A percentile compares a stretch with the other conserved stretches of the same genome.
phyloP scores from a whole-genome alignment of 2,888 invertebrate species.

The Volucella zonaria region DNA sequence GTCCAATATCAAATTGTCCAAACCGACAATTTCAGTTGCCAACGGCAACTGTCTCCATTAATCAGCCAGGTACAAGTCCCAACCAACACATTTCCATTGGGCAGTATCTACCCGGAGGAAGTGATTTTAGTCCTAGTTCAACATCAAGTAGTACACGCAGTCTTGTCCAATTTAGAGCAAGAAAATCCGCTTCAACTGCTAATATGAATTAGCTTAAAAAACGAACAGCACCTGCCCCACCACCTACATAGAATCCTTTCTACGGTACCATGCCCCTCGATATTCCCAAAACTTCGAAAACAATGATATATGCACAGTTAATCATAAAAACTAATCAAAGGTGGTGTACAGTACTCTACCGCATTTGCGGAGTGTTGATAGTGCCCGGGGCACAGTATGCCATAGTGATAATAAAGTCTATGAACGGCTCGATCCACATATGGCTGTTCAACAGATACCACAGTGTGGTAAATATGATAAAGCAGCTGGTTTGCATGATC shows the following conservation, averaged over 20 bases:
- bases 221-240: conserved; percentile 90
- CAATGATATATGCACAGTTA: conserved; percentile 81
- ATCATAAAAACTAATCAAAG: conserved; percentile 84
- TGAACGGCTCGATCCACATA: conserved; percentile 78
- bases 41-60: conserved; percentile 81
- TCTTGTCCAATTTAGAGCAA: conserved; percentile 75
- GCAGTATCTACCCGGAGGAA: conserved; percentile 79
- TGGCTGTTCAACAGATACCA: conserved; percentile 69
- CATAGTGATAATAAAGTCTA: conserved; percentile 78
- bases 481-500: conserved; percentile 79
- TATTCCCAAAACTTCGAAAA: conserved; percentile 82
- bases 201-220: conserved; percentile 93
- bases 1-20: conserved; percentile 85
- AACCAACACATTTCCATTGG: conserved; percentile 82
- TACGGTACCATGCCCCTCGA: conserved; percentile 85
- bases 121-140: conserved; percentile 80
- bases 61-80: conserved; percentile 82
- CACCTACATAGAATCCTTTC: conserved; percentile 79
- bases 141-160: conserved; percentile 78
- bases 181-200: conserved; percentile 82
- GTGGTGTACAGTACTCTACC: conserved; percentile 82
- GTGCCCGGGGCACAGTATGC: conserved; percentile 77
- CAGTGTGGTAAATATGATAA: conserved; percentile 74
- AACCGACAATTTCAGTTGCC: conserved; percentile 83
- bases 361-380: conserved; percentile 81